Percentiles rank a stretch among this genome's conserved stretches.
These are phyloP conservation scores for Tetragonisca angustula DNA, from an alignment of 2,888 invertebrate species.

Conservation along the genomic window DNA sequence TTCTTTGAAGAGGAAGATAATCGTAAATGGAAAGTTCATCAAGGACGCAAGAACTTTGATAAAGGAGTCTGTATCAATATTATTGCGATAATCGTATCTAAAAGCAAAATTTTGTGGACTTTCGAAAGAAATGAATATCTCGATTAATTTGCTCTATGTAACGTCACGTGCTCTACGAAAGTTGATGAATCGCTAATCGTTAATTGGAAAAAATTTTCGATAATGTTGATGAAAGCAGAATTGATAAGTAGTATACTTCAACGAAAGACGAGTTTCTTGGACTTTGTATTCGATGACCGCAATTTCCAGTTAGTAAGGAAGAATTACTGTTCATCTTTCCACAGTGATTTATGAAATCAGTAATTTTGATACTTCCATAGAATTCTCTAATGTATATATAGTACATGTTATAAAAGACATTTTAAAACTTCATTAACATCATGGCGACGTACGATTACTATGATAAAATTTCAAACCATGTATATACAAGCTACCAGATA, in stretches of 20 bases:
- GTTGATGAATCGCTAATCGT: not conserved
- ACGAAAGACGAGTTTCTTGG: not conserved
- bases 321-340: not conserved
- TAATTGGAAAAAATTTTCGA: not conserved
- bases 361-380: not conserved
- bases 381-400: not conserved
- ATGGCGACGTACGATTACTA: not conserved
- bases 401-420: not conserved
- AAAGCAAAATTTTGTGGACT: not conserved
- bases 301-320: not conserved
- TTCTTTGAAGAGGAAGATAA: not conserved
- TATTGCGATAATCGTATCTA: not conserved
- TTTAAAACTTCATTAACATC: not conserved
- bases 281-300: conserved; percentile 24
- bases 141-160: not conserved
- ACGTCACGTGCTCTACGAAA: not conserved
- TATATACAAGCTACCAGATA: not conserved
- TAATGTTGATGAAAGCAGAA: conserved; percentile 13
- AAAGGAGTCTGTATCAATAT: not conserved
- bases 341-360: too few species aligned
- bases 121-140: not conserved
- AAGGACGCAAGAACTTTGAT: not conserved
- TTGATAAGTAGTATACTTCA: conserved; percentile 19
- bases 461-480: not conserved
- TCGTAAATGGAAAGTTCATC: conserved; percentile 2